Percentiles rank a stretch among this genome's conserved stretches.
Conservation (phyloP, 1,140 invertebrate genomes). For the Mesaphorura yosii region DNA sequence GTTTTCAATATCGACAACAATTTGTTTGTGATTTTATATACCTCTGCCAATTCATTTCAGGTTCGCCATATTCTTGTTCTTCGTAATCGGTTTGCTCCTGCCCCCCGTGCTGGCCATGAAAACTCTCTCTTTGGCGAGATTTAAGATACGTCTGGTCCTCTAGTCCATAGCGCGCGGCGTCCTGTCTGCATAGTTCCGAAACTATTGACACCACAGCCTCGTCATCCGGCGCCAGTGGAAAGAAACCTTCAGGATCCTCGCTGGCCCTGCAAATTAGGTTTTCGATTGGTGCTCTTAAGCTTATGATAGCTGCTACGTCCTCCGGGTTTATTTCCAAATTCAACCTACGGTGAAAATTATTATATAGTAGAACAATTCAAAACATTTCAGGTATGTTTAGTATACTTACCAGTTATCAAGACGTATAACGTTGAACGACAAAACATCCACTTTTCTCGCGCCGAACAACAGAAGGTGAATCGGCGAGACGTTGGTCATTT, state of each 20-base stretch:
- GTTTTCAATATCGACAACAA: too few relatives aligned
- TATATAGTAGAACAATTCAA: constrained; percentile 1
- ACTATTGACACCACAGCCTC: constrained; percentile 17
- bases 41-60: too few relatives aligned
- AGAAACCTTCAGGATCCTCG: constrained; percentile 54
- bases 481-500: constrained; percentile 92
- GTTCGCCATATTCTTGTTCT: too few relatives aligned
- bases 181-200: neutral
- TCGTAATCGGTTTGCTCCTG: too few relatives aligned
- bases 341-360: constrained; percentile 47
- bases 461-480: constrained; percentile 87
- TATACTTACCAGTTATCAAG: constrained; percentile 64
- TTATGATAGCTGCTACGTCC: constrained; percentile 66
- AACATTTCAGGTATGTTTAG: neutral
- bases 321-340: constrained; percentile 72
- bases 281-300: constrained; percentile 77
- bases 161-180: neutral
- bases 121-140: too few relatives aligned
- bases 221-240: constrained; percentile 29
- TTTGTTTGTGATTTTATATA: too few relatives aligned
- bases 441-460: constrained; percentile 65
- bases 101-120: too few relatives aligned
- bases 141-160: neutral
- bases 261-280: constrained; percentile 64
- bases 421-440: constrained; percentile 45